A percentile compares a stretch with the other conserved stretches of the same genome.
These are phyloP conservation scores for Chrosomus eos DNA, from an alignment of 2,797 vertebrate genomes.

Conservation along the genomic window DNA sequence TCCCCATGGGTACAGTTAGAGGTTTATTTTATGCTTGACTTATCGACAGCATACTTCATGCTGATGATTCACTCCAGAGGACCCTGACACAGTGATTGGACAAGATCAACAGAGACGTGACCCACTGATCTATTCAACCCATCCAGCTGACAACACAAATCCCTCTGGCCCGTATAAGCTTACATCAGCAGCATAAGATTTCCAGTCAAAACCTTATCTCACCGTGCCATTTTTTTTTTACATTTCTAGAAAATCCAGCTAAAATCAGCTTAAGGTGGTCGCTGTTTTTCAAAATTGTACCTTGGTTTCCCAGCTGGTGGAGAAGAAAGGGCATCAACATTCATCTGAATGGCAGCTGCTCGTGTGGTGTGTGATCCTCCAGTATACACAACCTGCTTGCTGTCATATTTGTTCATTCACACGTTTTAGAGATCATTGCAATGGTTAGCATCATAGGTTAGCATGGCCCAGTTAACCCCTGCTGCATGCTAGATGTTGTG, in stretches of 20 bases:
- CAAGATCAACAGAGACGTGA: slow-evolving; percentile 39
- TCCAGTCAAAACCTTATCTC: slow-evolving; percentile 32
- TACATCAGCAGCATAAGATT: slow-evolving; percentile 27
- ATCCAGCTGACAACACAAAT: slow-evolving; percentile 38
- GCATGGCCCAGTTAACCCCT: not conserved
- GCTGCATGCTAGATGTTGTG: not conserved
- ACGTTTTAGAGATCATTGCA: not conserved
- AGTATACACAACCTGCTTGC: not conserved
- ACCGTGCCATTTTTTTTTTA: not conserved
- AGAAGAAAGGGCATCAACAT: not conserved
- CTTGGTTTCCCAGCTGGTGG: not conserved
- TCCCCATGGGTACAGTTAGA: not conserved
- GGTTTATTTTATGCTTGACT: slow-evolving; percentile 33
- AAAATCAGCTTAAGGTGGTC: not conserved
- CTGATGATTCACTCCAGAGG: slow-evolving; percentile 49
- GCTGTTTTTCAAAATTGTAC: not conserved
- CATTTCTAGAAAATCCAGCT: not conserved
- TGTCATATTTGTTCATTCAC: not conserved
- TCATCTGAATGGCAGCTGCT: not conserved
- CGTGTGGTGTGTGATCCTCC: not conserved
- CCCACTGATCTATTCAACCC: slow-evolving; percentile 13
- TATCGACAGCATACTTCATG: slow-evolving; percentile 49
- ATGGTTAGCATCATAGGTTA: slow-evolving; percentile 3
- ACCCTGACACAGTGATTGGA: slow-evolving; percentile 32
- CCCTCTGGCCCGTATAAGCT: slow-evolving; percentile 32